These are phyloP conservation scores for Tympanuchus pallidicinctus DNA, from an alignment of 2,113 vertebrate genomes.

Conservation along the genomic window DNA sequence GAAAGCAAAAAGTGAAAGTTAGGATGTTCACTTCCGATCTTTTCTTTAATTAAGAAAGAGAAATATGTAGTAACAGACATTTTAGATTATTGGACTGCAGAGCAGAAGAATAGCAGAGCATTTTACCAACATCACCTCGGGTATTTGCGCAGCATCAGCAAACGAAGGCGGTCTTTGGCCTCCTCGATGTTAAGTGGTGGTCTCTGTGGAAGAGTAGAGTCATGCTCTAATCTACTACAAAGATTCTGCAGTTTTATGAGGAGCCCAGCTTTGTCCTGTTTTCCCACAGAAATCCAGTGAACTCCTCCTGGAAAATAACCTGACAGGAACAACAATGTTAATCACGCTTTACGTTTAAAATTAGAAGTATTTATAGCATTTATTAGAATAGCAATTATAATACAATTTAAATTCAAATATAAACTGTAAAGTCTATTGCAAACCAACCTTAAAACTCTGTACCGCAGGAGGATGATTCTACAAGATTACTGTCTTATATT, in stretches of 20 bases:
- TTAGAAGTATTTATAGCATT: not conserved
- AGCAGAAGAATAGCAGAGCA: not conserved
- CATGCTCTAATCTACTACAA: constrained; percentile 90
- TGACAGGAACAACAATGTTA: constrained; percentile 52
- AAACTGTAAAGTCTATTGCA: not conserved
- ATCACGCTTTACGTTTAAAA: not conserved
- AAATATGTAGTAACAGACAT: not conserved
- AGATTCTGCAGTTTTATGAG: constrained; percentile 94
- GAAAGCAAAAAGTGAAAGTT: not conserved
- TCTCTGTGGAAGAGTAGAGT: constrained; percentile 79
- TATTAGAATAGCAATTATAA: not conserved
- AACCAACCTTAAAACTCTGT: not conserved
- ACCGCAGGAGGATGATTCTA: not conserved
- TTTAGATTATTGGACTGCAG: not conserved
- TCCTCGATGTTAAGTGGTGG: constrained; percentile 91
- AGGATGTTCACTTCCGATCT: not conserved
- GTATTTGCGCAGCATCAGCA: constrained; percentile 87
- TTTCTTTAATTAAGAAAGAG: not conserved
- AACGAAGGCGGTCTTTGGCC: constrained; percentile 92
- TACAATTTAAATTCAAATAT: not conserved
- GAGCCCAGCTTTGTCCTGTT: constrained; percentile 91
- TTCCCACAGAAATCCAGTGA: constrained; percentile 94
- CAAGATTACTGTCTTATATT: not conserved
- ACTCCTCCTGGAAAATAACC: constrained; percentile 92
- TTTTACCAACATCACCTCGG: constrained; percentile 79